Base-by-base conservation (phyloP, 2,888 invertebrate species). In the Drosophila flavopinicola region DNA sequence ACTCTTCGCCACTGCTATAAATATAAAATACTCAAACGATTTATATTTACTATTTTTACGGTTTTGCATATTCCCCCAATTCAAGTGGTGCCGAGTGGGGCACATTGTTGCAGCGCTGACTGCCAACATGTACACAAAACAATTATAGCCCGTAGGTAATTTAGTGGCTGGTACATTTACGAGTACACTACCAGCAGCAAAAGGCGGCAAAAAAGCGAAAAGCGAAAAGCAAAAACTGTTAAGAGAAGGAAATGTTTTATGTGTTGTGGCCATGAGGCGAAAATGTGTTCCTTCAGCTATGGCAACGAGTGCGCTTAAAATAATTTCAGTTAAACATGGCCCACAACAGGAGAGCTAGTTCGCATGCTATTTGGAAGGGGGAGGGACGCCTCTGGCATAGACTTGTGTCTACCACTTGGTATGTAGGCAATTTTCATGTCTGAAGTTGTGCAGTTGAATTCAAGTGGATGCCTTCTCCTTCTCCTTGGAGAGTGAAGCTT, bases 311-410 rank as follows among this genome's bases (percentile, higher is more conserved):
- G 61, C 71, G 74, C 87, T 83, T 85, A 87, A 83, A 83, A 87
- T 85, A 85, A 83, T 87, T 79, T 76, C 80, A 68, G 84, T 75
- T 84, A 76, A 83, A 83, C 84, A 87, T 74, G 84, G 80, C 87
- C 70, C 67, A 85, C 72, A 79, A 68, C 63, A 59, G 57, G 47
- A 58, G 59, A 45, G 59, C 45, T 42, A 41, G 52, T 38, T 52
- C 29, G 32, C 25, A 29, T 48, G 49, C 11, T 10, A 30, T 23
- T 9, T 23, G 24, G 32, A 53, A 6, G 13, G 32, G 44, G 45
- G 39, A 59, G 39, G 27, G 60, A 11, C 30, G 63, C 75, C 75
- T 56, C 35, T 27, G 52, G 75, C 70, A 6, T 25, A 47, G 64
- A 38, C 70, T 63, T 69, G 56, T 68, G 47, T 48, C 70, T 52